phyloP scores from a whole-genome alignment of 92 coral and sea anemone species.

The Siderastrea siderea region DNA sequence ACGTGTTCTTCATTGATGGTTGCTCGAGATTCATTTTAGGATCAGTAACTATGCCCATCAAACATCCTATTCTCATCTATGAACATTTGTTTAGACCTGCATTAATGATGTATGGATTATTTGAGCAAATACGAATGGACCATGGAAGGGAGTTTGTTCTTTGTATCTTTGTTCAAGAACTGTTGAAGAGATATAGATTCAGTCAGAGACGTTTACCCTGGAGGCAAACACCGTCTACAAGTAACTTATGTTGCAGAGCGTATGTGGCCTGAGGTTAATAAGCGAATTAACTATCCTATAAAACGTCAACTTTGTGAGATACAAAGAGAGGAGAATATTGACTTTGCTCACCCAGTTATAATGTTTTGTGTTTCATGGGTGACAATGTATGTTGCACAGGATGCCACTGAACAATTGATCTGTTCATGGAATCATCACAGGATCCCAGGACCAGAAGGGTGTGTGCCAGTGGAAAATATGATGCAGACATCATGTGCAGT shows the following conservation, averaged over 20 bases:
- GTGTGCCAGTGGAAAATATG: conserved; percentile 59
- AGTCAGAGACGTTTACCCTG: conserved; percentile 42
- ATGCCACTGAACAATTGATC: conserved; percentile 31
- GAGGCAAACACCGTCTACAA: conserved; percentile 55
- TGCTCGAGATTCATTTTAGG: conserved; percentile 54
- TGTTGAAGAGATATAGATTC: conserved; percentile 34
- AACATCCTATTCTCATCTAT: conserved; percentile 65
- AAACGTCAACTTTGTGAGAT: conserved; percentile 50
- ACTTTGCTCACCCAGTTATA: conserved; percentile 46
- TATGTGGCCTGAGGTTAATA: conserved; percentile 61
- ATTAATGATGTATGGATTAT: conserved; percentile 49
- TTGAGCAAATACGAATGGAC: conserved; percentile 59
- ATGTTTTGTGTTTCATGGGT: conserved; percentile 75
- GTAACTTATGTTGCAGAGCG: conserved; percentile 55
- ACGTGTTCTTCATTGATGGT: conserved; percentile 53
- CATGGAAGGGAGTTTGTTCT: conserved; percentile 61
- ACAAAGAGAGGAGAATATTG: conserved; percentile 48
- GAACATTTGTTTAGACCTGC: conserved; percentile 60
- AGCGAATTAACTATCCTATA: conserved; percentile 63
- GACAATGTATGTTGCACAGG: conserved; percentile 48
- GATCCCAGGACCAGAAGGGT: conserved; percentile 59
- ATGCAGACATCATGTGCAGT: conserved; percentile 31
- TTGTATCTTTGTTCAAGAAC: conserved; percentile 63
- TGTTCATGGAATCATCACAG: conserved; percentile 62
- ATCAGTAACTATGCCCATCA: conserved; percentile 44